A percentile compares a stretch with the other conserved stretches of the same genome.
Evolutionary conservation across 2,888 invertebrate species (phyloP).

Genomic region (Thysanoteuthis rhombus): DNA sequence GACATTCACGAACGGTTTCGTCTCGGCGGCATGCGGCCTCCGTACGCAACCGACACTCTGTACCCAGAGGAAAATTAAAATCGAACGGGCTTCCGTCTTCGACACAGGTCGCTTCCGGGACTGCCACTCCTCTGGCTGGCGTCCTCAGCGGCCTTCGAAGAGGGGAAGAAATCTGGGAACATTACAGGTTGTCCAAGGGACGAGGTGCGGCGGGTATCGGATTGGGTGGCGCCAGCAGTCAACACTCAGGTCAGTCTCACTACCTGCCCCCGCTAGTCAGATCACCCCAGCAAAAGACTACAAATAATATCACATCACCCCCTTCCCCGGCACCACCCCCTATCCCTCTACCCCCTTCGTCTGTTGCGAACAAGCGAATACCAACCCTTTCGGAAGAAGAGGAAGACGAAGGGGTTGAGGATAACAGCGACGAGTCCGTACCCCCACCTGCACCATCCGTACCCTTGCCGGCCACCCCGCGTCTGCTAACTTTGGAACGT

Average conservation of each 20-base stretch:
- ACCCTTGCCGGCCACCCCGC: not conserved
- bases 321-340: not conserved
- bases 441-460: not conserved
- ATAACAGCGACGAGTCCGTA: not conserved
- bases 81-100: not conserved
- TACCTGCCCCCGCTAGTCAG: constrained; percentile 16
- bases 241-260: not conserved
- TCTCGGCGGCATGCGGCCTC: not conserved
- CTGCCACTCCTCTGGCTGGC: not conserved
- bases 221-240: not conserved
- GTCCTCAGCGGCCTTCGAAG: not conserved
- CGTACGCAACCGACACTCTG: constrained; percentile 27
- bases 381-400: not conserved
- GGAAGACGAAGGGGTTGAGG: not conserved
- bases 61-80: constrained; percentile 21
- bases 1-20: not conserved
- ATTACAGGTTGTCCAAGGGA: constrained; percentile 23
- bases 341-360: not conserved
- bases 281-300: not conserved
- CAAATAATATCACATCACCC: not conserved
- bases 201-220: not conserved
- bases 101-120: not conserved
- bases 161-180: constrained; percentile 31
- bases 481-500: not conserved
- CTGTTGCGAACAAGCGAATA: not conserved